These are phyloP conservation scores for Channa argus DNA, from an alignment of 2,113 vertebrate genomes.

Conservation along the genomic window DNA sequence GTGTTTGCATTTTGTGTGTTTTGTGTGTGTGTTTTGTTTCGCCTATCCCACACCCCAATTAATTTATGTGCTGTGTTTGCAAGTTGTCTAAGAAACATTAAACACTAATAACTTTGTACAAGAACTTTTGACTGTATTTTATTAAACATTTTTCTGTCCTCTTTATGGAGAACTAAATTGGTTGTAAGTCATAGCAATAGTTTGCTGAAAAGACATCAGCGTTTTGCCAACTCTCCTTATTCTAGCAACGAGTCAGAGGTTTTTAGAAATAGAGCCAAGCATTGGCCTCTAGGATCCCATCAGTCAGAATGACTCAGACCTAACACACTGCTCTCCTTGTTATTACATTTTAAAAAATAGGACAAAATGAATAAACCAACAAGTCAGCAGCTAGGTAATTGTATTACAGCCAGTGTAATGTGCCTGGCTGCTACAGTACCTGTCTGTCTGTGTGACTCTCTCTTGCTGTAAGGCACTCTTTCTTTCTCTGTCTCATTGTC, in stretches of 20 bases:
- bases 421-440: constrained; percentile 21
- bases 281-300: constrained; percentile 31
- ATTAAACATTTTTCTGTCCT: background rate
- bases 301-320: constrained; percentile 54
- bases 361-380: constrained; percentile 59
- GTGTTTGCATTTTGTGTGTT: too few relatives aligned
- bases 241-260: constrained; percentile 33
- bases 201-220: constrained; percentile 23
- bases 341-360: constrained; percentile 57
- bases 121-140: constrained; percentile 1
- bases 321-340: constrained; percentile 37
- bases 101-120: background rate
- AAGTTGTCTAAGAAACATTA: background rate
- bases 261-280: constrained; percentile 22
- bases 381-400: constrained; percentile 63
- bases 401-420: constrained; percentile 58
- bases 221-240: constrained; percentile 23
- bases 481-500: background rate
- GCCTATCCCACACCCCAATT: too few relatives aligned
- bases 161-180: background rate
- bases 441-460: constrained; percentile 22
- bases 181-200: background rate
- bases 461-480: background rate
- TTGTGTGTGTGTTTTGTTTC: too few relatives aligned
- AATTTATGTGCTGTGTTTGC: too few relatives aligned